Conservation (phyloP, 2,113 vertebrate species). For the Argyrosomus japonicus region DNA sequence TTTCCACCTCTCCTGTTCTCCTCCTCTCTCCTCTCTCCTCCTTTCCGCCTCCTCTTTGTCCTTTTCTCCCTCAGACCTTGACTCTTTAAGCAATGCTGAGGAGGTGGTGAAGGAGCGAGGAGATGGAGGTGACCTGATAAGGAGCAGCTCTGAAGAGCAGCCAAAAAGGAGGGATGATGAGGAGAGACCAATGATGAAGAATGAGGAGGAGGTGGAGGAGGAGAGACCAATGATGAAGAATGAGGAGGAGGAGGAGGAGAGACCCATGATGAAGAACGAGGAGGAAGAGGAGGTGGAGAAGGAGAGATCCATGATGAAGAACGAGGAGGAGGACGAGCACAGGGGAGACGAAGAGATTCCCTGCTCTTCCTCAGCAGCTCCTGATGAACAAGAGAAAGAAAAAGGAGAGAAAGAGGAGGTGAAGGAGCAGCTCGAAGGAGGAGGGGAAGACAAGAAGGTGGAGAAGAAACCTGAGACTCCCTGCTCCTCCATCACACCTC, state of each 20-base stretch:
- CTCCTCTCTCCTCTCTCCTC: neutral
- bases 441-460: neutral
- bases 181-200: neutral
- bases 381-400: neutral
- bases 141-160: neutral
- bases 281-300: neutral
- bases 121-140: neutral
- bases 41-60: neutral
- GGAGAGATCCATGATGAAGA: neutral
- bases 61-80: neutral
- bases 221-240: neutral
- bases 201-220: no score
- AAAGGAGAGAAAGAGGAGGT: neutral
- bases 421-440: neutral
- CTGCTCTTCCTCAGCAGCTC: no score
- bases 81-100: neutral
- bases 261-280: neutral
- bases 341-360: neutral
- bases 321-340: neutral
- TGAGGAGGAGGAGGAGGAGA: neutral
- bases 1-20: neutral
- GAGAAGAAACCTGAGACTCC: neutral
- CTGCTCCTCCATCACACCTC: neutral
- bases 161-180: neutral
- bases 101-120: neutral